These are phyloP conservation scores for Crotalus horridus DNA, from an alignment of 2,113 vertebrate genomes.

Conservation along the genomic window DNA sequence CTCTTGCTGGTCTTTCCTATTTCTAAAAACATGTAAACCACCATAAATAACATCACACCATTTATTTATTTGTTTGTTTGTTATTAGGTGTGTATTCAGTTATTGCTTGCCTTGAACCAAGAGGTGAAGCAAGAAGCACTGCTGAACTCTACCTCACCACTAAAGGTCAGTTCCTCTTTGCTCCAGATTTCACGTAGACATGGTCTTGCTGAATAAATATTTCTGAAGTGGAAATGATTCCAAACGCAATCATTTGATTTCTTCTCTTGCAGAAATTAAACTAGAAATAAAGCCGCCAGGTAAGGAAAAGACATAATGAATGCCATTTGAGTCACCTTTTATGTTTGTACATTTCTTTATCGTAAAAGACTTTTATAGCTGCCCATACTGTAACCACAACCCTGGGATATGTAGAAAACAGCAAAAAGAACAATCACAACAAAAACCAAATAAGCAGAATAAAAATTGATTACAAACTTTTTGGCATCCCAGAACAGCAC, in stretches of 20 bases:
- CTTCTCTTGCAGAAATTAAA: constrained; percentile 81
- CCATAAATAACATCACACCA: neutral
- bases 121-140: constrained; percentile 87
- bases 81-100: constrained; percentile 93
- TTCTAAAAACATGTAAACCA: neutral
- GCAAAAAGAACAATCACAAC: neutral
- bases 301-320: constrained; percentile 64
- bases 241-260: constrained; percentile 45
- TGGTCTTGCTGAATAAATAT: neutral
- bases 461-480: neutral
- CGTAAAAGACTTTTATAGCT: neutral
- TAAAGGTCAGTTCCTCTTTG: constrained; percentile 76
- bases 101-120: constrained; percentile 89
- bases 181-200: neutral
- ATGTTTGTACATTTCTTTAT: neutral
- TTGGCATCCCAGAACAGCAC: neutral
- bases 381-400: neutral
- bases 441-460: neutral
- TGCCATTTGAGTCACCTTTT: neutral
- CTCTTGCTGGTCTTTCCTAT: neutral
- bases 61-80: neutral
- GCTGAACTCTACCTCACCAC: constrained; percentile 89
- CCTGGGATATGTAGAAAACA: neutral
- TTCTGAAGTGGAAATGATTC: constrained; percentile 27
- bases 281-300: constrained; percentile 83